Percentiles rank a stretch among this genome's conserved stretches.
These are phyloP conservation scores for Himalopsyche japonica DNA, from an alignment of 2,888 invertebrate species.

Conservation along the genomic window DNA sequence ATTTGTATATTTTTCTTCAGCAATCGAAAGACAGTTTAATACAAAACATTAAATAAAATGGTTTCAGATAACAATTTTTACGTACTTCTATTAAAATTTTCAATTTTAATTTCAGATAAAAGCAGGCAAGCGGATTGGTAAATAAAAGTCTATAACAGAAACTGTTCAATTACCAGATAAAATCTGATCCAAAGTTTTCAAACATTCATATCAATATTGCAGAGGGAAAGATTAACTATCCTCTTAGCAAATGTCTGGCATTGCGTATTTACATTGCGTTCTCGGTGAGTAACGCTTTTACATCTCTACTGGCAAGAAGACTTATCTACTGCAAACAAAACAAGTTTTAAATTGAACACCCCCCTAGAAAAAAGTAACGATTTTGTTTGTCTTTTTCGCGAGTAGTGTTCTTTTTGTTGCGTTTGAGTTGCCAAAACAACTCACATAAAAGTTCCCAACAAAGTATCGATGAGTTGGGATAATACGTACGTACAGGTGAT, in stretches of 20 bases:
- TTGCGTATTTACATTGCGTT: slow-evolving; percentile 15
- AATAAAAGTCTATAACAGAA: not conserved
- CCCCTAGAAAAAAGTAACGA: slow-evolving; percentile 28
- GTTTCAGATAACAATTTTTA: no score
- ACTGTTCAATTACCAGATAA: not conserved
- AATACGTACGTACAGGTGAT: not conserved
- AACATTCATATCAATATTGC: slow-evolving; percentile 4
- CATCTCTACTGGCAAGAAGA: not conserved
- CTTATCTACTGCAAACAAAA: slow-evolving; percentile 28
- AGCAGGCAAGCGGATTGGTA: not conserved
- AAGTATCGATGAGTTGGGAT: not conserved
- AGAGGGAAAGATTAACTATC: not conserved
- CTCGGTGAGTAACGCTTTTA: slow-evolving; percentile 26
- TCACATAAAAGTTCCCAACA: not conserved
- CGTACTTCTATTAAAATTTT: no score
- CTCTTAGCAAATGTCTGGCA: not conserved
- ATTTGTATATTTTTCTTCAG: no score
- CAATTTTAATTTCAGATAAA: not conserved
- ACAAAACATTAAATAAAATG: no score
- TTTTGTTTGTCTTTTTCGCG: slow-evolving; percentile 38
- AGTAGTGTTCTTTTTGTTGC: slow-evolving; percentile 25
- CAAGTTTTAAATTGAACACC: slow-evolving; percentile 38
- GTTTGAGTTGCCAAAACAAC: slow-evolving; percentile 34
- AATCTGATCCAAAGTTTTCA: not conserved
- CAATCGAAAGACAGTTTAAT: no score